phyloP scores from a whole-genome alignment of 2,113 vertebrate genomes.

The rat (Rattus norvegicus) region DNA sequence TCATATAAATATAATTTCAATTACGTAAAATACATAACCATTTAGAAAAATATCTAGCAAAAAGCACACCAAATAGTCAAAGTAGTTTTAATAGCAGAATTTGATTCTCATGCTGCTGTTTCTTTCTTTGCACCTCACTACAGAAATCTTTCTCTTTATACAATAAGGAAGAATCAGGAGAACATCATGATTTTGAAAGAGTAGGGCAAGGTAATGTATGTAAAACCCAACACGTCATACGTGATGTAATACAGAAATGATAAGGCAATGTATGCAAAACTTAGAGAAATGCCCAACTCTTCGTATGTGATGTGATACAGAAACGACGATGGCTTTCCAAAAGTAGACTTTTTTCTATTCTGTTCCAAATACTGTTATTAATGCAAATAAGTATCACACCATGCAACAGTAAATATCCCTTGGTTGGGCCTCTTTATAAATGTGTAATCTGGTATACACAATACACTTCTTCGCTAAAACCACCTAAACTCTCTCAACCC shows the following conservation, averaged over 20 bases:
- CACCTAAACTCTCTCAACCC: no score
- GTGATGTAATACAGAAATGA: constrained; percentile 33
- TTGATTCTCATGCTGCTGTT: background rate
- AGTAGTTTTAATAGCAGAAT: background rate
- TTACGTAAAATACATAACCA: constrained; percentile 35
- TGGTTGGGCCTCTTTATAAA: background rate
- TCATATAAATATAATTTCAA: constrained; percentile 50
- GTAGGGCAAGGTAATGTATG: constrained; percentile 33
- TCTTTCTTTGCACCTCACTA: constrained; percentile 29
- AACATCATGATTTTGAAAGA: constrained; percentile 9
- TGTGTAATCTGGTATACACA: background rate
- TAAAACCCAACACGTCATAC: constrained; percentile 30
- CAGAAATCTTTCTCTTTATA: background rate
- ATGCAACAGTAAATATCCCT: background rate
- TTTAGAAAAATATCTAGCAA: constrained; percentile 43
- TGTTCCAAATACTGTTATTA: background rate
- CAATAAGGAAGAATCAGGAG: constrained; percentile 39
- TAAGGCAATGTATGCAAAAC: constrained; percentile 27
- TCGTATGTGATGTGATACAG: constrained; percentile 19
- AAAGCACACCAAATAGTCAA: constrained; percentile 53
- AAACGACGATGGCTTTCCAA: constrained; percentile 33
- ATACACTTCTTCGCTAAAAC: background rate
- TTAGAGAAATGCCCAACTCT: constrained; percentile 15
- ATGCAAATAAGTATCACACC: constrained; percentile 35
- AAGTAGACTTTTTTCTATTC: constrained; percentile 26